These are phyloP conservation scores for Strigamia crassipes DNA, from an alignment of 2,888 invertebrate genomes.

Conservation along the genomic window DNA sequence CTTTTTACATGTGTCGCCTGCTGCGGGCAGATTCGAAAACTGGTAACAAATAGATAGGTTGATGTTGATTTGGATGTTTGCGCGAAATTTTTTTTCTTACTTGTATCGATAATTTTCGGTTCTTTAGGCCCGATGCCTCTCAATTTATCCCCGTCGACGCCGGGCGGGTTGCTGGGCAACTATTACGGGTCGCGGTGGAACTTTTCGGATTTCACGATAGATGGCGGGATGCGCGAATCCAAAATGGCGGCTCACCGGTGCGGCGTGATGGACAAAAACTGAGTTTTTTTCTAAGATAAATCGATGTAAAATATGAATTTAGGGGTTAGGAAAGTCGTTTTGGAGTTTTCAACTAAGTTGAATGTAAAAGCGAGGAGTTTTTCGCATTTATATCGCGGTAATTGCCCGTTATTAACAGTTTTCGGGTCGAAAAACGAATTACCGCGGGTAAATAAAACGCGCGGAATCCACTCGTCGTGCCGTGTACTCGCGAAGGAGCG, in stretches of 20 bases:
- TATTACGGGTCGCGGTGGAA: no score
- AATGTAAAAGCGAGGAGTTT: not conserved
- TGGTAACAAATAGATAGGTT: not conserved
- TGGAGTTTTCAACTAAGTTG: not conserved
- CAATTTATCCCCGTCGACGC: not conserved
- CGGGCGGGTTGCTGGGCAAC: not conserved
- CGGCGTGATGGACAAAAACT: not conserved
- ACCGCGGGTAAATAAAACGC: not conserved
- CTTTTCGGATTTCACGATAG: no score
- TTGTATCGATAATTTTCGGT: not conserved
- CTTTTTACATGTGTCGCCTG: no score
- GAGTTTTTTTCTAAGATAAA: not conserved
- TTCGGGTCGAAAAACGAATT: not conserved
- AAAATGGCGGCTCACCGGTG: no score
- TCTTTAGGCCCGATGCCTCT: not conserved
- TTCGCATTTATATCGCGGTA: not conserved
- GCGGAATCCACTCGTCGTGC: not conserved
- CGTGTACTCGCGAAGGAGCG: not conserved
- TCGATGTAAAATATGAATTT: not conserved
- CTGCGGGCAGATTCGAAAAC: no score
- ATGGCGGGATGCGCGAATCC: no score
- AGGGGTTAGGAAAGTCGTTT: not conserved
- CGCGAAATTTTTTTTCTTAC: not conserved
- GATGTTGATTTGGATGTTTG: no score
- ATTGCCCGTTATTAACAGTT: not conserved